A percentile compares a stretch with the other conserved stretches of the same genome.
Evolutionary conservation across 2,113 vertebrate species (phyloP).

Genomic region (Plecturocebus donacophilus): DNA sequence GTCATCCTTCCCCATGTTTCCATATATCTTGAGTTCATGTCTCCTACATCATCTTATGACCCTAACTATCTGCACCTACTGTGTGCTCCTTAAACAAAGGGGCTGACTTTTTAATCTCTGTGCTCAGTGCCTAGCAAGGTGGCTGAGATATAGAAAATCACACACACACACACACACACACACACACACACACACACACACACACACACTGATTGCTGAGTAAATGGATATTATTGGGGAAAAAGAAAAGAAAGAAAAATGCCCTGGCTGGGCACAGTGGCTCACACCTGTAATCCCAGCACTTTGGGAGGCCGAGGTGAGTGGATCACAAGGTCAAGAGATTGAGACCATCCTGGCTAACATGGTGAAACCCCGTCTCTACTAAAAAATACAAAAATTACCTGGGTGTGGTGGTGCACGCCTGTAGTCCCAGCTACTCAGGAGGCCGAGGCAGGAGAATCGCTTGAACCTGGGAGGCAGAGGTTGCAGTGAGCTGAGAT

Average conservation of each 20-base stretch:
- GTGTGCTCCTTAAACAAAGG: neutral
- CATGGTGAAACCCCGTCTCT: too few relatives aligned
- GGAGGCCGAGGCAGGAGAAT: too few relatives aligned
- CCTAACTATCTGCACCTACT: neutral
- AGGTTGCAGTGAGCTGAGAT: too few relatives aligned
- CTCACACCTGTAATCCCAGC: too few relatives aligned
- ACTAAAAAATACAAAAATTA: too few relatives aligned
- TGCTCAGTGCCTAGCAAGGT: neutral
- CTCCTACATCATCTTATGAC: neutral
- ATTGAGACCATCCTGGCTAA: too few relatives aligned
- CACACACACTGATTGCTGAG: neutral
- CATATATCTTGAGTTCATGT: accelerated
- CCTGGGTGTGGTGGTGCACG: accelerated
- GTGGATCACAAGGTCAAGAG: too few relatives aligned
- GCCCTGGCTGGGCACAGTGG: too few relatives aligned
- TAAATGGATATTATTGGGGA: neutral
- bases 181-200: neutral
- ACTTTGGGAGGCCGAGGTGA: too few relatives aligned
- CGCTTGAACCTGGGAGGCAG: too few relatives aligned
- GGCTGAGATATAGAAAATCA: neutral
- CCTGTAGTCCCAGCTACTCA: too few relatives aligned
- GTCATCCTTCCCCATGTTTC: neutral
- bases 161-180: neutral
- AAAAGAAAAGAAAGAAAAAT: neutral
- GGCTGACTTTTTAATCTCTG: neutral